These are phyloP conservation scores for Zygogramma bicolorata DNA, from an alignment of 2,888 invertebrate species.

Conservation along the genomic window DNA sequence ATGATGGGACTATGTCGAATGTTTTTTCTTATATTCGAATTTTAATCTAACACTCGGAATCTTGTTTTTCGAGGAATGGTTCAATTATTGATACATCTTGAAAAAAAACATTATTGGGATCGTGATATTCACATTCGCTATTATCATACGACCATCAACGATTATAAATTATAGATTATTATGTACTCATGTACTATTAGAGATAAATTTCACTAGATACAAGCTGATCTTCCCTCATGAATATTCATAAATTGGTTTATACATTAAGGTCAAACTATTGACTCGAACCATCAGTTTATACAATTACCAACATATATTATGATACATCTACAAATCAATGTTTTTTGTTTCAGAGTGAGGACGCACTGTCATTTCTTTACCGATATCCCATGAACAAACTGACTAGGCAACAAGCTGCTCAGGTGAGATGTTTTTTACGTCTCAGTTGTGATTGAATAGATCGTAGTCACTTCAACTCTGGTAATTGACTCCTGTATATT, in stretches of 20 bases:
- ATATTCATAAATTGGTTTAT: background rate
- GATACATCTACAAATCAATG: background rate
- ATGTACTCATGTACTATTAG: no score
- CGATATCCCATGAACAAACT: conserved; percentile 57
- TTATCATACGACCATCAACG: background rate
- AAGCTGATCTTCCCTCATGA: background rate
- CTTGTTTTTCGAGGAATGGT: no score
- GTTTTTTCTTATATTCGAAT: no score
- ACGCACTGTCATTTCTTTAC: conserved; percentile 54
- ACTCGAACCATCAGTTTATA: background rate
- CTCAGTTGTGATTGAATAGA: no score
- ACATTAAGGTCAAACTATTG: background rate
- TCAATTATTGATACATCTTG: no score
- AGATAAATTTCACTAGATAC: background rate
- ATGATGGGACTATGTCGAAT: no score
- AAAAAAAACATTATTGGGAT: no score
- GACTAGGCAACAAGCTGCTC: conserved; percentile 52
- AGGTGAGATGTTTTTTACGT: conserved; percentile 48
- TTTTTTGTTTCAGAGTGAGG: conserved; percentile 51
- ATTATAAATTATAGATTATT: background rate
- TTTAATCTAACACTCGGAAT: no score
- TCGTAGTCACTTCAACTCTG: background rate
- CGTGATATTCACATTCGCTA: background rate
- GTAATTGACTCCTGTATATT: no score
- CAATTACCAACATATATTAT: background rate